Base-by-base conservation (phyloP, 2,888 invertebrate genomes). In the Epistrophe eligans region DNA sequence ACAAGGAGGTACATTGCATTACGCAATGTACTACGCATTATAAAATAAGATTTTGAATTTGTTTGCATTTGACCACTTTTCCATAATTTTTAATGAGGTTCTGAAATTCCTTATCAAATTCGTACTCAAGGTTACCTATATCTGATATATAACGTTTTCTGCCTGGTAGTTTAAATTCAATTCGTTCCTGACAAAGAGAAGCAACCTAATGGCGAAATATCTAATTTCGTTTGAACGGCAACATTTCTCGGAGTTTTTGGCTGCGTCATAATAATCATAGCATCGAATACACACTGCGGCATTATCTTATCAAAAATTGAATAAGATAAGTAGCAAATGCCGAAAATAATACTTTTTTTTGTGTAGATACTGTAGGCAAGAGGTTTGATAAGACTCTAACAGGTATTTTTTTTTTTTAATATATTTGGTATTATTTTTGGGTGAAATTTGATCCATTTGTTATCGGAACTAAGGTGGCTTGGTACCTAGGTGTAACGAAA, bases 401-500 rank as follows among this genome's bases (percentile, higher is more conserved):
- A 40, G 0, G 9, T 19, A 35, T 50, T 50, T n/a, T 24, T 0
- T 24, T 0, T 40, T 62, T 43, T 62, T 15, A 40, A 24, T 28
- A n/a, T 15, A 40, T 64, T 40, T 43, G 15, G 52, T 9, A 55
- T 45, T 48, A 19, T 38, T 83, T 82, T 79, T 87, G 62, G 57
- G 38, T 24, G 17, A 58, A 77, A 58, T 73, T 84, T 38, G 76
- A 40, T 45, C 48, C 13, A 13, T n/a, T 17, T 50, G 45, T 84
- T 88, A 88, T 88, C 88, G 70, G 88, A 88, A 88, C 88, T 88
- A 88, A 88, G 88, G 74, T 88, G 88, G 88, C 88, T 88, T 84
- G 88, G 79, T 88, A 77, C 80, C 88, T 83, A 83, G 32, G 84
- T 52, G 70, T 80, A 67, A 62, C 24, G 70, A 52, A 24, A 38